phyloP scores from a whole-genome alignment of 2,888 invertebrate genomes.

The Diplazon laetatorius region DNA sequence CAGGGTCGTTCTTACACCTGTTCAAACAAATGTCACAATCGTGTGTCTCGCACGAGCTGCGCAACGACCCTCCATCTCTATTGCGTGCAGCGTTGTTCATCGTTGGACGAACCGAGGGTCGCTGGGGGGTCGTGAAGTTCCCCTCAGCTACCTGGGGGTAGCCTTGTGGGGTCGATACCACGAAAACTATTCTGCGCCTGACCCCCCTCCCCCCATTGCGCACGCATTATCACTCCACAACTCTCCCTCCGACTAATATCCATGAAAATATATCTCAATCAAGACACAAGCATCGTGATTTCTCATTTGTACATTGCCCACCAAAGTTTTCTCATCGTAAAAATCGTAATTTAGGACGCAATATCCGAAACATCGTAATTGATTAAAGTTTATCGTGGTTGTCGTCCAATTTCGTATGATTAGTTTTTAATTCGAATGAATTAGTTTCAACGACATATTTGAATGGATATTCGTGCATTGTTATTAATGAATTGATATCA shows the following conservation, averaged over 20 bases:
- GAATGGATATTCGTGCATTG: too few relatives aligned
- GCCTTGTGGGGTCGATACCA: conserved; percentile 52
- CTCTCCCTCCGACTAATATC: not conserved
- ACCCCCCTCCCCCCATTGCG: conserved; percentile 26
- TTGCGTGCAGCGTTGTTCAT: not conserved
- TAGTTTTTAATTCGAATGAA: too few relatives aligned
- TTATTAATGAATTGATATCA: too few relatives aligned
- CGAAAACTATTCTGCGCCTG: conserved; percentile 51
- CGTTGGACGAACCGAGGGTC: too few relatives aligned
- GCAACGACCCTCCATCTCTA: conserved; percentile 31
- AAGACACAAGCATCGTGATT: not conserved
- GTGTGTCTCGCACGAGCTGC: conserved; percentile 31
- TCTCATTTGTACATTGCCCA: not conserved
- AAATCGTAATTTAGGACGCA: not conserved
- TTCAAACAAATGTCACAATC: conserved; percentile 49
- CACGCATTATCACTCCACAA: conserved; percentile 30
- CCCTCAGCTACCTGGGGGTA: conserved; percentile 4
- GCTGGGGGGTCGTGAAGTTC: too few relatives aligned
- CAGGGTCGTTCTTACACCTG: conserved; percentile 27
- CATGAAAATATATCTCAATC: conserved; percentile 27
- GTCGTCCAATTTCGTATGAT: too few relatives aligned
- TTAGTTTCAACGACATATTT: too few relatives aligned
- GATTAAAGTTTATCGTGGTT: too few relatives aligned
- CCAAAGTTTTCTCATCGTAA: conserved; percentile 18
- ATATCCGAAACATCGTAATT: too few relatives aligned